Conservation (phyloP, 2,113 vertebrate species). For the Sciurus niger region DNA sequence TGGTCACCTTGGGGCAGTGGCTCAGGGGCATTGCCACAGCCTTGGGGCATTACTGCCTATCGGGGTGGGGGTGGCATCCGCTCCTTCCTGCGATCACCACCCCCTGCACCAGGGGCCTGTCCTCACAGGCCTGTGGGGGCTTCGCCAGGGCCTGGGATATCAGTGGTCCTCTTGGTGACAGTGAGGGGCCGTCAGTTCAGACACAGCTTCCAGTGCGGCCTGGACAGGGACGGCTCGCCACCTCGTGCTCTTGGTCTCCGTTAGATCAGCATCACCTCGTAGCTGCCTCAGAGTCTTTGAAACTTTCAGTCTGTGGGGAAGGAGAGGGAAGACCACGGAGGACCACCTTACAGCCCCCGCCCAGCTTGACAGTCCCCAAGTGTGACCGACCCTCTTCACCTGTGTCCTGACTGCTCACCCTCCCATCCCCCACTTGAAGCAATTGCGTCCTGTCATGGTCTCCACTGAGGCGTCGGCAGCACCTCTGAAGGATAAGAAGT, state of each 20-base stretch:
- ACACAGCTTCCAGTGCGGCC: background rate
- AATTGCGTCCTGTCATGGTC: background rate
- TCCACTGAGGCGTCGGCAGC: background rate
- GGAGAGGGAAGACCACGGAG: background rate
- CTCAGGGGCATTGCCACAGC: slow-evolving; percentile 42
- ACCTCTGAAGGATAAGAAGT: background rate
- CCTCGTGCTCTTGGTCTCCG: too few relatives aligned
- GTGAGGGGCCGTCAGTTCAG: background rate
- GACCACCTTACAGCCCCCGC: too few relatives aligned
- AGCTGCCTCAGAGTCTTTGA: background rate
- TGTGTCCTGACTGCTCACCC: background rate
- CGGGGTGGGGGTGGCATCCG: background rate
- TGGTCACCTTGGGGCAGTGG: slow-evolving; percentile 61
- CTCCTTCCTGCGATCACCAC: background rate
- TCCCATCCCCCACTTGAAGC: background rate
- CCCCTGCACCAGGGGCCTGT: too few relatives aligned
- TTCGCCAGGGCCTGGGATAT: background rate
- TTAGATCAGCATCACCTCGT: background rate
- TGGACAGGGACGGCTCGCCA: too few relatives aligned
- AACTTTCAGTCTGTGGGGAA: background rate
- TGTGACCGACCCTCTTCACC: background rate
- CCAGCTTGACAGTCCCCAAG: background rate
- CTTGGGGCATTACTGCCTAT: slow-evolving; percentile 35
- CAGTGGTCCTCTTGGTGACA: background rate
- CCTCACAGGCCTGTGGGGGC: background rate